Conservation (phyloP, 2,888 invertebrate genomes). For the Perizoma affinitatum region DNA sequence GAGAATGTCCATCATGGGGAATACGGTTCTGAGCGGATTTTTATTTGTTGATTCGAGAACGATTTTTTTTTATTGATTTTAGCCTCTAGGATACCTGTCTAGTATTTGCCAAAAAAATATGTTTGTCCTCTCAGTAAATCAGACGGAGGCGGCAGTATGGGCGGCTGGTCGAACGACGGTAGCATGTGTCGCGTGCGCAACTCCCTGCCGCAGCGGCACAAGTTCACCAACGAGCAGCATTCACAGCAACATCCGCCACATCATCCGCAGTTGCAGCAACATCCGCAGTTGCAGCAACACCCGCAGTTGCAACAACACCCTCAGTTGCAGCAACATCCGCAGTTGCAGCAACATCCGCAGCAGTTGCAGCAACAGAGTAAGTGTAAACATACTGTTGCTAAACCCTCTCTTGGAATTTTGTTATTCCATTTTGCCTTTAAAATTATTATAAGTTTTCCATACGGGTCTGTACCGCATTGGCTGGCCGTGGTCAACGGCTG, state of each 20-base stretch:
- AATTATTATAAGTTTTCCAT: no score
- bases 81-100: no score
- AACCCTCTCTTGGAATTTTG: neutral
- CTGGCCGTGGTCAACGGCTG: no score
- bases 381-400: constrained; percentile 5
- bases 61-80: no score
- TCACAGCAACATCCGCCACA: constrained; percentile 56
- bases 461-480: no score
- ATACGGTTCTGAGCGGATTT: no score
- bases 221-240: constrained; percentile 77
- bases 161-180: constrained; percentile 77
- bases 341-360: constrained; percentile 53
- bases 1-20: no score
- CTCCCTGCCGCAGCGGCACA: constrained; percentile 70
- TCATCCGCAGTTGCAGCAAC: constrained; percentile 39
- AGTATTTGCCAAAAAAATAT: no score
- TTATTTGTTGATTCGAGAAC: no score
- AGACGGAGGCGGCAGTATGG: constrained; percentile 73
- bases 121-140: constrained; percentile 60
- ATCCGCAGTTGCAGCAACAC: constrained; percentile 32
- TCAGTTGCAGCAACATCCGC: constrained; percentile 52
- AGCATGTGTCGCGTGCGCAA: constrained; percentile 77
- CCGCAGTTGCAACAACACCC: constrained; percentile 38
- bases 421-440: no score
- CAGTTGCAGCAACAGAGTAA: constrained; percentile 45